A percentile compares a stretch with the other conserved stretches of the same genome.
Conservation (phyloP, 1,140 invertebrate species). For the Bombus difficillimus region DNA sequence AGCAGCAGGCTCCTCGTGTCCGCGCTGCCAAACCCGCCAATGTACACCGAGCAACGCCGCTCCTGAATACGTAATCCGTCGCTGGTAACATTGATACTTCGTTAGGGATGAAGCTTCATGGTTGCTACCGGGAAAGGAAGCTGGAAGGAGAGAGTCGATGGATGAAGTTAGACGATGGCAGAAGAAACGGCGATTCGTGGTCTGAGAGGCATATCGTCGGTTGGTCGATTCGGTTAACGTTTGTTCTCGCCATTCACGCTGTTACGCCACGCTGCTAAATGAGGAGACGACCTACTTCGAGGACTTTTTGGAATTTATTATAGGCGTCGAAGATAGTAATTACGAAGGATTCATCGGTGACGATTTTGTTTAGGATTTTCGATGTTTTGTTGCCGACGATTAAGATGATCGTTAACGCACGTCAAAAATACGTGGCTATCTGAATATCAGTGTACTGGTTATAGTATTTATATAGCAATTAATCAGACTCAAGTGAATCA, state of each 20-base stretch:
- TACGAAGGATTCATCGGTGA: too few relatives aligned
- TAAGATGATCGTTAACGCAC: too few relatives aligned
- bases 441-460: too few relatives aligned
- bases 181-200: conserved; percentile 30
- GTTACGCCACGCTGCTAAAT: not conserved
- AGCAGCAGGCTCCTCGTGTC: conserved; percentile 30
- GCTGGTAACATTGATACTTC: conserved; percentile 71
- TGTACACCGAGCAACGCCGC: conserved; percentile 64
- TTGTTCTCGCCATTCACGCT: conserved; percentile 42
- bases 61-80: conserved; percentile 72
- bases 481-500: too few relatives aligned
- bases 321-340: too few relatives aligned
- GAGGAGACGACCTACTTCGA: not conserved
- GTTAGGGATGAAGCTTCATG: conserved; percentile 54
- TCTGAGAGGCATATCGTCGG: conserved; percentile 37
- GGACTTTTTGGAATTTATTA: not conserved
- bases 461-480: too few relatives aligned
- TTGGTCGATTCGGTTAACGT: conserved; percentile 58
- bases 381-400: too few relatives aligned
- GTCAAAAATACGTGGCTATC: too few relatives aligned
- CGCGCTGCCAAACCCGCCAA: conserved; percentile 59
- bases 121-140: not conserved
- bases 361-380: too few relatives aligned
- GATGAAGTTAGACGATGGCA: conserved; percentile 35
- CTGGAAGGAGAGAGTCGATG: conserved; percentile 14